Base-by-base conservation (phyloP, 2,113 vertebrate genomes). In the Centropristis striata region DNA sequence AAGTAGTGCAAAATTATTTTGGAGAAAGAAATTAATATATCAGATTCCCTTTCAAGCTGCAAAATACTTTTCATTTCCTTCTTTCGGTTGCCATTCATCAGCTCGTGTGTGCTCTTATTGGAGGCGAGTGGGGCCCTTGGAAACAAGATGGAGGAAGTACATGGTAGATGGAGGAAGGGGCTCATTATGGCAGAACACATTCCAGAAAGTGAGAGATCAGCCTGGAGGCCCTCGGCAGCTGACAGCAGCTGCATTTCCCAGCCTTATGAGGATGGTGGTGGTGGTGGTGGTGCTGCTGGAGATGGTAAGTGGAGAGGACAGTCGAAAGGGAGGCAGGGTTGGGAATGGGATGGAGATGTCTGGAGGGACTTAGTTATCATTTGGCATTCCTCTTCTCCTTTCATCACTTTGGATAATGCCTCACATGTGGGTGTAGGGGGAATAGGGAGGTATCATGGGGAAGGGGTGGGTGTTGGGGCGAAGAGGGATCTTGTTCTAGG, bases 151-250 rank as follows among this genome's bases (percentile, higher is more conserved):
- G 73, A 59, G 59, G 61, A 49, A 36, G 55, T 60, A 51, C 10
- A 14, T 36, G 37, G 73, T 51, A 4, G 59, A 64, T 61, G 84
- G 83, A 85, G 79, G 64, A 74, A 57, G 73, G 74, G 61, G 69
- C 86, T 92, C 87, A 86, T 92, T 93, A 90, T 85, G 75, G 81
- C 79, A 69, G 66, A 6, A 66, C 41, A 14, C 84, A 89, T 90
- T 89, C 86, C 79, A 78, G 64, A 85, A 85, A 94, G 88, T 83
- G 83, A 91, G 90, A 89, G 84, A 90, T 91, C 89, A 92, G 85
- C 79, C 93, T 86, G 73, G 75, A 85, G 86, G 87, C 79, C 87
- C 77, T 74, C 53, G 14, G 88, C 87, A 89, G 86, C 85, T 92
- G 92, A 90, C 88, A 87, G 88, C 85, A 88, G 84, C 86, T 87